Evolutionary conservation across 2,113 vertebrate species (phyloP), one percentile per base, ranked within the genome.

Genomic region (Phocoena sinus): DNA sequence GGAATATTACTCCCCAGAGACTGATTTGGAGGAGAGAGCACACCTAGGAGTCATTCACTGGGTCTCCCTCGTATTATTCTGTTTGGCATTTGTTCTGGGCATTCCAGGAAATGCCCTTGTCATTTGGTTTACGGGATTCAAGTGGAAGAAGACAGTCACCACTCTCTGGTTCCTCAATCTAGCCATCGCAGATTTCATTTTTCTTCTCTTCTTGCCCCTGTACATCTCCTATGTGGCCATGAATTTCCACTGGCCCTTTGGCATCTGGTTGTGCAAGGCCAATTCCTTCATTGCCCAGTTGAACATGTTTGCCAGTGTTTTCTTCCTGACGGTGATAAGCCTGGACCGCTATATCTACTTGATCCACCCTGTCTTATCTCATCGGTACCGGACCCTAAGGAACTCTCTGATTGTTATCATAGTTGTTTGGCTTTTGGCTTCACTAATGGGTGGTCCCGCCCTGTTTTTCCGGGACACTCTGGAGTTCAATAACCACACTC

Each of bases 231-330:
- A 99, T 0, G 98, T 99, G 73, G 98, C 99, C 95, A 98, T 99
- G 94, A 99, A 99, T 96, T 99, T 99, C 98, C 99, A 99, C 97
- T 99, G 99, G 99, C 97, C 99, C 82, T 99, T 99, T 71, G 99
- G 99, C 21, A 96, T 97, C 85, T 98, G 97, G 97, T 98, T 99
- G 90, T 99, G 99, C 98, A 99, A 99, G 97, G 97, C 99, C 44
- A 99, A 99, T 98, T 99, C 99, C 0, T 99, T 99, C 90, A 99
- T 99, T 89, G 99, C 99, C 0, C 98, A 99, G 21, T 96, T 99
- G 95, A 99, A 99, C 97, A 99, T 99, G 99, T 99, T 99, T 74
- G 99, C 99, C 94, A 99, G 99, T n/a, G 99, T 99, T 65, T 99
- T 99, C 94, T 99, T 99, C 90, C 98, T 99, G 94, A 99, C 99